A percentile compares a stretch with the other conserved stretches of the same genome.
Conservation (phyloP, 2,888 invertebrate genomes). For the Lamellibrachia satsuma region DNA sequence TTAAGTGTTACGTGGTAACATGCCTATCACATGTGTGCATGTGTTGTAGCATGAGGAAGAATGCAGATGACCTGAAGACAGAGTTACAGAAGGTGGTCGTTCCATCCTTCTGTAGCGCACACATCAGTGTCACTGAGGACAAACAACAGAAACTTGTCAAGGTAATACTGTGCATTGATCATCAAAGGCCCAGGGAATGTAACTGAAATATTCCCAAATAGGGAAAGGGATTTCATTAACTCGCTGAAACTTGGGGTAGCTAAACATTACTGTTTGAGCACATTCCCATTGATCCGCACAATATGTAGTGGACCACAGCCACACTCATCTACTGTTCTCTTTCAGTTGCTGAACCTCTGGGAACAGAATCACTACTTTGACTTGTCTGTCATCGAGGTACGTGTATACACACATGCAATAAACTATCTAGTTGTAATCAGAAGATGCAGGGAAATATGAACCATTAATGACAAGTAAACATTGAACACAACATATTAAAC, state of each 20-base stretch:
- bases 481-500: background rate
- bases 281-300: background rate
- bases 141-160: conserved; percentile 88
- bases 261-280: background rate
- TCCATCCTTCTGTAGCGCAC: conserved; percentile 96
- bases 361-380: conserved; percentile 81
- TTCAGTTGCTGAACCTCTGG: conserved; percentile 87
- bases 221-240: too few relatives aligned
- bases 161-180: conserved; percentile 55
- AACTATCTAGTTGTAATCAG: too few relatives aligned
- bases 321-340: conserved; percentile 30
- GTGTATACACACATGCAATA: conserved; percentile 29
- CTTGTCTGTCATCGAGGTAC: conserved; percentile 70
- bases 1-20: background rate
- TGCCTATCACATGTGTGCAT: background rate
- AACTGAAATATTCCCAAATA: too few relatives aligned
- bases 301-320: background rate
- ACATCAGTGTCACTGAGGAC: conserved; percentile 84
- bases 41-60: conserved; percentile 88
- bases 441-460: background rate
- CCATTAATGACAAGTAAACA: background rate
- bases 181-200: too few relatives aligned
- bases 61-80: conserved; percentile 90
- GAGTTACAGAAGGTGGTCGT: conserved; percentile 94
- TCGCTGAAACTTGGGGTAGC: too few relatives aligned